phyloP scores from a whole-genome alignment of 2,888 invertebrate genomes.

The Caenorhabditis afra region DNA sequence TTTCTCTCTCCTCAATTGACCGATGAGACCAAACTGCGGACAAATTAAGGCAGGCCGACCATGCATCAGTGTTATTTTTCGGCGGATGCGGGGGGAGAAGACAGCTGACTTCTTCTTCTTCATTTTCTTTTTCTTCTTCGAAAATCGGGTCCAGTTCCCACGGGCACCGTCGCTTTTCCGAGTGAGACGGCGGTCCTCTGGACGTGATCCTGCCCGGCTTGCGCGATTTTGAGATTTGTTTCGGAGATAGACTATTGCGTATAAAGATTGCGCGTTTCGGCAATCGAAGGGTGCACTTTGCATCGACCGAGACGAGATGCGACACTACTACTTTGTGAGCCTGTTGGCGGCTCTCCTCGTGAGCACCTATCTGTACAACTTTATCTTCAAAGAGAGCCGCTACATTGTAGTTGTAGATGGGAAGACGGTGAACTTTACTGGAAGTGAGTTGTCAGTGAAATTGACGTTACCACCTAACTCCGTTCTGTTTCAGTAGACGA shows the following conservation, averaged over 20 bases:
- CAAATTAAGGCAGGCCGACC: too few species aligned
- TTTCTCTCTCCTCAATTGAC: too few species aligned
- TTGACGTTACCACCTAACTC: not conserved
- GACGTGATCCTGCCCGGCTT: too few species aligned
- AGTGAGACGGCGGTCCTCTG: too few species aligned
- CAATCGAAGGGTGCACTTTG: too few species aligned
- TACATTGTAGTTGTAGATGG: conserved; percentile 31
- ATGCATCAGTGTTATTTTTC: too few species aligned
- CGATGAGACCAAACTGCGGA: too few species aligned
- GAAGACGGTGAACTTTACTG: conserved; percentile 30
- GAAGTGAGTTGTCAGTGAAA: conserved; percentile 21
- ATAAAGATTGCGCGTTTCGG: conserved; percentile 12
- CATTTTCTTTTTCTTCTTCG: too few species aligned
- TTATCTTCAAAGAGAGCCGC: conserved; percentile 16
- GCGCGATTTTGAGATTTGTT: conserved; percentile 21
- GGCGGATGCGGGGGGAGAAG: too few species aligned
- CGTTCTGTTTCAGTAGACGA: conserved; percentile 31
- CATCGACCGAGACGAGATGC: not conserved
- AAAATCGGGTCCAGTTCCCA: too few species aligned
- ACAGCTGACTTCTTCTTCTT: too few species aligned
- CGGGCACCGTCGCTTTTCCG: too few species aligned
- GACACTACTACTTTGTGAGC: conserved; percentile 9
- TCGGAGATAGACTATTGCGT: conserved; percentile 32
- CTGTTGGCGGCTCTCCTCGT: conserved; percentile 3
- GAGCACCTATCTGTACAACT: conserved; percentile 34